Conservation (phyloP, 2,888 invertebrate genomes). For the Apodemia mormo region DNA sequence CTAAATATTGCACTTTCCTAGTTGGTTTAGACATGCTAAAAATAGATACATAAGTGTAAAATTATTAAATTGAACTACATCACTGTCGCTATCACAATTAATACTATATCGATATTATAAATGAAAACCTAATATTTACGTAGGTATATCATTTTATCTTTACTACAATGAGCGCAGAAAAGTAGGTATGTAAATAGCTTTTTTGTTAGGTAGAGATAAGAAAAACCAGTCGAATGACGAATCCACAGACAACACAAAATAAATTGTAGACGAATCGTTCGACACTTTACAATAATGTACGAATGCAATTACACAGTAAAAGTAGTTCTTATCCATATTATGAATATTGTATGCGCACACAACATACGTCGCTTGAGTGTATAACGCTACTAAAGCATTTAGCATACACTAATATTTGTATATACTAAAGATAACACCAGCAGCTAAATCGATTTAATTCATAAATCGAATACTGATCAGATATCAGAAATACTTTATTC, state of each 20-base stretch:
- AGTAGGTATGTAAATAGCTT: not conserved
- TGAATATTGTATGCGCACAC: not conserved
- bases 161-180: not conserved
- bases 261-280: not conserved
- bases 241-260: too few relatives aligned
- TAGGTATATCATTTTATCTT: not conserved
- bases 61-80: not conserved
- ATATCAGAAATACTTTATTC: too few relatives aligned
- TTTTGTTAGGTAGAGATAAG: not conserved
- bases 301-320: not conserved
- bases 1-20: conserved; percentile 69
- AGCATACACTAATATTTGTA: too few relatives aligned
- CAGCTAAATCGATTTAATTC: too few relatives aligned
- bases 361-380: not conserved
- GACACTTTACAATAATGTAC: not conserved
- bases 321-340: not conserved
- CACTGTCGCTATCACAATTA: not conserved
- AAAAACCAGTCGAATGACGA: not conserved
- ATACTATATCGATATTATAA: not conserved
- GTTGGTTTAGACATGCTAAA: conserved; percentile 35
- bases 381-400: not conserved
- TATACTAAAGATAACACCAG: too few relatives aligned
- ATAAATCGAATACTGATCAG: too few relatives aligned
- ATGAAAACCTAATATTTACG: not conserved
- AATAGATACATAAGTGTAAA: not conserved